phyloP scores from a whole-genome alignment of 2,797 vertebrate genomes.

The Premnoplex brunnescens region DNA sequence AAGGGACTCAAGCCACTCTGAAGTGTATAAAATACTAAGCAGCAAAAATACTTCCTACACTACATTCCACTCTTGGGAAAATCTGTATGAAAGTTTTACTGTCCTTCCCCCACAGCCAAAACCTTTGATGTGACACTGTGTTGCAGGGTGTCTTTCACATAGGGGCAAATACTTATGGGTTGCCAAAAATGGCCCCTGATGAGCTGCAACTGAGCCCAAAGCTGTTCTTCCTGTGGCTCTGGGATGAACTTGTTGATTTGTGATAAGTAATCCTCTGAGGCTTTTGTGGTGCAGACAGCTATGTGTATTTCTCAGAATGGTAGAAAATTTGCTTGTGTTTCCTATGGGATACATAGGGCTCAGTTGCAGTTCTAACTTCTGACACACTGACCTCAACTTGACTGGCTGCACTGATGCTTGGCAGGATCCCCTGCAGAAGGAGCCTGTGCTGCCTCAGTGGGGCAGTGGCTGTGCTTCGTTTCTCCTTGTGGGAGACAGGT shows the following conservation, averaged over 20 bases:
- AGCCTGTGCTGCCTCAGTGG: neutral
- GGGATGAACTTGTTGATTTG: neutral
- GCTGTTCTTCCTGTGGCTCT: neutral
- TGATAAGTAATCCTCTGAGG: slow-evolving; percentile 7
- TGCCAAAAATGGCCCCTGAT: neutral
- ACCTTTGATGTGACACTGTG: neutral
- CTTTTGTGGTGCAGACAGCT: neutral
- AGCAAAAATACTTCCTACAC: neutral
- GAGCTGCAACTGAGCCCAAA: neutral
- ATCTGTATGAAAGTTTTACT: neutral
- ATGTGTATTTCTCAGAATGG: neutral
- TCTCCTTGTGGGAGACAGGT: neutral
- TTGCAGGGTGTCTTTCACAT: neutral
- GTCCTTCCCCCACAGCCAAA: neutral
- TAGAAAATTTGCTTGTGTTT: neutral
- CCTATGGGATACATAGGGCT: neutral
- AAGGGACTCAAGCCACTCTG: neutral
- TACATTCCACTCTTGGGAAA: neutral
- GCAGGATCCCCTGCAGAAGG: neutral
- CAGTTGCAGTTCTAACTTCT: neutral
- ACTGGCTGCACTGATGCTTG: neutral
- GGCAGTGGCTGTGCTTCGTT: neutral
- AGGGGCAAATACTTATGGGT: neutral
- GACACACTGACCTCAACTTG: neutral
- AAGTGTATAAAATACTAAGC: neutral